Evolutionary conservation across 2,113 vertebrate genomes (phyloP), one percentile per base, ranked within the genome.

Genomic region (Pseudolaguvia tuberculata): DNA sequence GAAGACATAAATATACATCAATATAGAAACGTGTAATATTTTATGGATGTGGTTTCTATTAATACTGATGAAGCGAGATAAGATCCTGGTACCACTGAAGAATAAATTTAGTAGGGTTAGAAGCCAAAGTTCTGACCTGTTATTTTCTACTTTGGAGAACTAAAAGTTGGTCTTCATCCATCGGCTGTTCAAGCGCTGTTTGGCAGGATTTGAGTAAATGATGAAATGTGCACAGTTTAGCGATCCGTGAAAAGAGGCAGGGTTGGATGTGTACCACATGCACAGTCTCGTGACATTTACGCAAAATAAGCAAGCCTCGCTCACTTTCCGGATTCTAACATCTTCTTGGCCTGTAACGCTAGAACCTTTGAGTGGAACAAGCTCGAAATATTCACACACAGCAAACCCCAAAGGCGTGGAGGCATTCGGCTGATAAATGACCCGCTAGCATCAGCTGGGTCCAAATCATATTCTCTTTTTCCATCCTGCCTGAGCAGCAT

Each of bases 391-490:
- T 62, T 73, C 80, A 81, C 76, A 71, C 29, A 80, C 76, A 71
- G 23, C 77, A 76, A 86, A 83, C 52, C 84, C 80, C 77, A 65
- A 50, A 81, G 76, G 71, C 68, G 72, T 79, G 70, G 66, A 84
- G 83, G 81, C 78, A 48, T 75, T 78, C 67, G 52, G 82, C 84
- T 86, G 84, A 86, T 86, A 85, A 87, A 87, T 82, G 82, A 86
- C 84, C 84, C 80, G 62, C 72, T 48, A 61, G 75, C 78, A 77
- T 82, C 50, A 75, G 72, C 75, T 63, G 52, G 84, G 80, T 82
- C 83, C 75, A 80, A 84, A 82, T 82, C 78, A 80, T 76, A 84
- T 84, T 78, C 78, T 72, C 42, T 58, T 75, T 67, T 62, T 42
- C 74, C 59, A 77, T 50, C 27, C 45, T 56, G 73, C 59, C 55